These are phyloP conservation scores for Melozone crissalis DNA, from an alignment of 2,113 vertebrate species.

Conservation along the genomic window DNA sequence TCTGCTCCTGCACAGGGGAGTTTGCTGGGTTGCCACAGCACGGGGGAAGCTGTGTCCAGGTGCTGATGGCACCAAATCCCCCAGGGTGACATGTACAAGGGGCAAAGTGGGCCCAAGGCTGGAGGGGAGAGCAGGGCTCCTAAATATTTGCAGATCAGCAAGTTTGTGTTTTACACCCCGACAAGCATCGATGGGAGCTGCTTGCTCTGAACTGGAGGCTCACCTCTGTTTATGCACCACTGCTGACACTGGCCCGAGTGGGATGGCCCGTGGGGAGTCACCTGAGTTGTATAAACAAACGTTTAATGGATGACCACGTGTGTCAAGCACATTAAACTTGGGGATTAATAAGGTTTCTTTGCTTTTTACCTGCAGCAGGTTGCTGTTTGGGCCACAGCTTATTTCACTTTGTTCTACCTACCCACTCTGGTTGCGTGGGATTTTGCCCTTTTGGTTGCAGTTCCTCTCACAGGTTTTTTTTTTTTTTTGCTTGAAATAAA, in stretches of 20 bases:
- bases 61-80: background rate
- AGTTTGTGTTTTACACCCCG: background rate
- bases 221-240: background rate
- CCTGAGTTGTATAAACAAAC: background rate
- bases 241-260: background rate
- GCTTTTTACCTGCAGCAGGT: background rate
- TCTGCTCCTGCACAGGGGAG: background rate
- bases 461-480: background rate
- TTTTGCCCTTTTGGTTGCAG: background rate
- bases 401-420: background rate
- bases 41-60: rapidly evolving
- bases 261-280: background rate
- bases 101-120: rapidly evolving
- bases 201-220: rapidly evolving
- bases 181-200: rapidly evolving
- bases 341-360: background rate
- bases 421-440: rapidly evolving
- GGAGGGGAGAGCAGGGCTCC: background rate
- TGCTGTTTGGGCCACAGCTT: background rate
- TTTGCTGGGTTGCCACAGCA: background rate
- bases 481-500: background rate
- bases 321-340: background rate
- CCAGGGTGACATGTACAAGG: too few species aligned
- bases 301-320: rapidly evolving
- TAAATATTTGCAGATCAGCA: background rate